Conservation (phyloP, 2,797 vertebrate genomes). For the Mustela erminea region DNA sequence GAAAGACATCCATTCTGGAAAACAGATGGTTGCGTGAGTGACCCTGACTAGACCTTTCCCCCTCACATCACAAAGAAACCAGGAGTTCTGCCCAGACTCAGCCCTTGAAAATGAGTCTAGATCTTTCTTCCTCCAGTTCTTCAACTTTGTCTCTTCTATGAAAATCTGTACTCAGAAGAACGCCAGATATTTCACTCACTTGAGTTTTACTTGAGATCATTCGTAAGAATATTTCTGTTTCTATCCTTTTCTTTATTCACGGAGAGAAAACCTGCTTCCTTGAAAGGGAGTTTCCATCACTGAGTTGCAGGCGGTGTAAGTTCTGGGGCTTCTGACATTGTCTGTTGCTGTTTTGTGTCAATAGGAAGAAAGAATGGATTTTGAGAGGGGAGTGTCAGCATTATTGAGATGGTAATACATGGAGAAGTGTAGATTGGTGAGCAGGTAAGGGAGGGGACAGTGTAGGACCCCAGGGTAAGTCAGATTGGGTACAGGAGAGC, state of each 20-base stretch:
- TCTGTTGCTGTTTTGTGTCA: neutral
- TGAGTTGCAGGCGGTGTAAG: neutral
- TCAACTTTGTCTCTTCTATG: neutral
- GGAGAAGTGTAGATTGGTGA: neutral
- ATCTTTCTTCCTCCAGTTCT: neutral
- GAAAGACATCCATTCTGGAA: neutral
- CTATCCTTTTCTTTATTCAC: neutral
- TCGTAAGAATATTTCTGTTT: neutral
- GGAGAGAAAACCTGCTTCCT: neutral
- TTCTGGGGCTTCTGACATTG: neutral
- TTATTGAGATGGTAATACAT: neutral
- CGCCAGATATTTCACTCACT: neutral
- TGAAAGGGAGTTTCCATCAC: neutral
- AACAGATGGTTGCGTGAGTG: neutral
- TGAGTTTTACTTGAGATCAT: neutral
- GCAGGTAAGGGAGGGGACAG: neutral
- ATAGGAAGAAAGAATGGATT: neutral
- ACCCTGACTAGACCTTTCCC: neutral
- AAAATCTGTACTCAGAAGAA: neutral
- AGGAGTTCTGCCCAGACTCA: neutral
- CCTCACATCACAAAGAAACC: neutral
- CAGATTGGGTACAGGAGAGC: neutral
- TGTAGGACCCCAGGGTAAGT: neutral
- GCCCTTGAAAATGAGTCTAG: neutral
- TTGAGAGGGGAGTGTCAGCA: neutral